Evolutionary conservation across 2,797 vertebrate genomes (phyloP).

Genomic region (Sebastes taczanowskii): DNA sequence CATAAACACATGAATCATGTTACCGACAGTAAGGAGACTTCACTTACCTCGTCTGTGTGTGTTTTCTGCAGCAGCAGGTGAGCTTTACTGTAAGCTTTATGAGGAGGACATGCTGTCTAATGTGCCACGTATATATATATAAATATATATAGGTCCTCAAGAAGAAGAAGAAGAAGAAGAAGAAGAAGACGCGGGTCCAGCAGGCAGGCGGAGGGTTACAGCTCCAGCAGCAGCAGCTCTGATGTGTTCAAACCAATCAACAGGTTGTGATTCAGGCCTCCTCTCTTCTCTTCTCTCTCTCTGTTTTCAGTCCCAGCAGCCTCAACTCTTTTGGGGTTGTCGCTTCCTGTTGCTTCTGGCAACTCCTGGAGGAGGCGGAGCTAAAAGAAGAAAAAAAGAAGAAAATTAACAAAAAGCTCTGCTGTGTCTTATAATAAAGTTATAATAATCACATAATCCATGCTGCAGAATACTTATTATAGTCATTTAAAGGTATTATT

Average conservation of each 20-base stretch:
- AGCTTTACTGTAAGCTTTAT: slow-evolving; percentile 28
- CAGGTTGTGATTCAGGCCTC: slow-evolving; percentile 39
- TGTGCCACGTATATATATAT: slow-evolving; percentile 57
- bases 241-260: slow-evolving; percentile 7
- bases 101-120: slow-evolving; percentile 53
- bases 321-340: slow-evolving; percentile 42
- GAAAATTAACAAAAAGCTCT: neutral
- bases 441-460: neutral
- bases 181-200: slow-evolving; percentile 6
- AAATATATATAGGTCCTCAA: slow-evolving; percentile 8
- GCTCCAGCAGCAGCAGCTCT: neutral
- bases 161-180: neutral
- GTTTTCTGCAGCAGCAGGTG: slow-evolving; percentile 29
- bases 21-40: neutral
- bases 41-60: slow-evolving; percentile 53
- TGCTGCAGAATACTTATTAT: neutral
- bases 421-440: neutral
- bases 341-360: slow-evolving; percentile 74
- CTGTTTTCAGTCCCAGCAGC: slow-evolving; percentile 16
- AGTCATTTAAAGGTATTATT: too few relatives aligned
- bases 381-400: neutral
- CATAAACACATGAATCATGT: neutral
- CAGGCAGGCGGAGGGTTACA: neutral
- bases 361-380: slow-evolving; percentile 61
- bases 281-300: neutral